Conservation (phyloP, 2,797 vertebrate species). For the Sciaenops ocellatus region DNA sequence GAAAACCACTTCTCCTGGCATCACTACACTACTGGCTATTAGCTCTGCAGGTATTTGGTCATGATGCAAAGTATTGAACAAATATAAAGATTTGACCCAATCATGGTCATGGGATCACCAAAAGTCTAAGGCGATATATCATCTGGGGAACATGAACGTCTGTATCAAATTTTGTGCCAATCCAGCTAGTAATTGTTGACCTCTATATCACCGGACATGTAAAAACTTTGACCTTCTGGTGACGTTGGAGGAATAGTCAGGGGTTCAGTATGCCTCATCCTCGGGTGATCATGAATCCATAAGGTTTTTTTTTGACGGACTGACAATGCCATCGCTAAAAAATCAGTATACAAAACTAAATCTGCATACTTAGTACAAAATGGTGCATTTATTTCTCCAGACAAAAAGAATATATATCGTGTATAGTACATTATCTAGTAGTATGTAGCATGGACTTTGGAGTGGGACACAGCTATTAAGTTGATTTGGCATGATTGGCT, state of each 20-base stretch:
- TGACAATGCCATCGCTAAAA: background rate
- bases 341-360: background rate
- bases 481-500: background rate
- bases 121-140: no score
- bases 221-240: background rate
- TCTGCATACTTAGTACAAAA: background rate
- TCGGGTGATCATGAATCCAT: background rate
- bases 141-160: no score
- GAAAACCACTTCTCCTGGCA: no score
- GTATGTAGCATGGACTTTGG: background rate
- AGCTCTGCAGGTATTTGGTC: no score
- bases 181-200: no score
- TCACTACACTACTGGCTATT: no score
- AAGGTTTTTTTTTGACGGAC: no score
- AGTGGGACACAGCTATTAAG: background rate
- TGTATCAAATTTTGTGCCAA: no score
- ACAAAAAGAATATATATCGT: background rate
- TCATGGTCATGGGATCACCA: no score
- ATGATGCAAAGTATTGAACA: no score
- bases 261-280: background rate
- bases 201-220: no score
- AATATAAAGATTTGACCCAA: no score
- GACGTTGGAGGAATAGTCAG: background rate
- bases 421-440: background rate
- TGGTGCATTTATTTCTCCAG: background rate